Conservation (phyloP, 2,797 vertebrate genomes). For the Oreortyx pictus region DNA sequence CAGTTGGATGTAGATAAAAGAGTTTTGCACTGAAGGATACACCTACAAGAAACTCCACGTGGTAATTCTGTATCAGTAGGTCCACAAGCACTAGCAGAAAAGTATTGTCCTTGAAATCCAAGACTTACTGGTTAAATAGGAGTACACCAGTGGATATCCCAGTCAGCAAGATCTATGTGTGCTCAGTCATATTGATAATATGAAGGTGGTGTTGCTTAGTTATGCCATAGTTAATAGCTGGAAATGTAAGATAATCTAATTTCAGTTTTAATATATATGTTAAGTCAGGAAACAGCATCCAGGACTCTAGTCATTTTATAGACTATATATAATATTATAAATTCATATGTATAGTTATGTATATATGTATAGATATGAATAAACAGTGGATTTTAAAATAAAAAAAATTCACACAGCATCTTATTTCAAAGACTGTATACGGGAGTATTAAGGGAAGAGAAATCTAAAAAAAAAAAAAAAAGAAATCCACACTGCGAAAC, state of each 20-base stretch:
- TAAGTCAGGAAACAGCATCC: neutral
- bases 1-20: neutral
- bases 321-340: neutral
- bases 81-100: neutral
- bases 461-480: neutral
- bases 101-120: neutral
- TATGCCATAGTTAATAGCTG: neutral
- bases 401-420: neutral
- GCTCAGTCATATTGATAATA: neutral
- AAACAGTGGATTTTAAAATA: neutral
- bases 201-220: neutral
- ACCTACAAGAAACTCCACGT: neutral
- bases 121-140: neutral
- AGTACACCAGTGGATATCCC: neutral
- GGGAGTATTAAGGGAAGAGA: neutral
- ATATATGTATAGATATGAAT: neutral
- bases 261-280: conserved; percentile 16
- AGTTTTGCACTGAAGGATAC: neutral
- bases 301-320: neutral
- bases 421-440: conserved; percentile 47
- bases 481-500: conserved; percentile 3
- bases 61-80: neutral
- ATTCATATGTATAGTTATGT: neutral
- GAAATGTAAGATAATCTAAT: conserved; percentile 25
- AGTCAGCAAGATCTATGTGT: neutral